These are phyloP conservation scores for Natrix natrix DNA, from an alignment of 2,797 vertebrate genomes.

Conservation along the genomic window DNA sequence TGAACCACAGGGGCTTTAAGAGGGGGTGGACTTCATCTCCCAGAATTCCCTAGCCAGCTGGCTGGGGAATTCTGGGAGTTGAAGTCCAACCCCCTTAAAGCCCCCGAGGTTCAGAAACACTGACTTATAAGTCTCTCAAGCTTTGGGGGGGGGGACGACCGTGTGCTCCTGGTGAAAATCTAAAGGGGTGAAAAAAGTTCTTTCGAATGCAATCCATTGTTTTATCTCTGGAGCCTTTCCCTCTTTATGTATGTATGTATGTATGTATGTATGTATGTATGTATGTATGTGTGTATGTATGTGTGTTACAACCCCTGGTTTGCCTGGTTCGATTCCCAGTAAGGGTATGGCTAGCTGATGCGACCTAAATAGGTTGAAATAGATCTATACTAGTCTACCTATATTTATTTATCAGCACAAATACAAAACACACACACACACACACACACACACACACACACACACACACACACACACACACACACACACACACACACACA, in stretches of 20 bases:
- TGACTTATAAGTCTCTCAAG: neutral
- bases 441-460: too few species aligned
- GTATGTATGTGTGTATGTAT: too few species aligned
- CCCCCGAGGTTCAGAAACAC: neutral
- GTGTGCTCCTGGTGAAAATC: neutral
- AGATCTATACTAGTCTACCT: too few species aligned
- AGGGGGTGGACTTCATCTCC: neutral
- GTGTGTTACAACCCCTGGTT: too few species aligned
- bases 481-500: too few species aligned
- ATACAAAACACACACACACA: too few species aligned
- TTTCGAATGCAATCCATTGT: neutral
- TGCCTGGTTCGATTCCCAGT: too few species aligned
- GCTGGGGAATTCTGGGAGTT: neutral
- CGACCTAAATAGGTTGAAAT: too few species aligned
- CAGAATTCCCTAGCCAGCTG: neutral
- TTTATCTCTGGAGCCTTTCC: neutral
- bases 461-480: too few species aligned
- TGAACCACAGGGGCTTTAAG: neutral
- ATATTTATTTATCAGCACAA: too few species aligned
- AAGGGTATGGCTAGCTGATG: too few species aligned
- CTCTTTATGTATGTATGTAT: neutral
- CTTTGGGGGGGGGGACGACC: neutral
- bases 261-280: too few species aligned
- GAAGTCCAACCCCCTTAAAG: neutral
- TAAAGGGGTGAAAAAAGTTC: neutral